A percentile compares a stretch with the other conserved stretches of the same genome.
These are phyloP conservation scores for Lymantria monacha DNA, from an alignment of 2,888 invertebrate genomes.

Conservation along the genomic window DNA sequence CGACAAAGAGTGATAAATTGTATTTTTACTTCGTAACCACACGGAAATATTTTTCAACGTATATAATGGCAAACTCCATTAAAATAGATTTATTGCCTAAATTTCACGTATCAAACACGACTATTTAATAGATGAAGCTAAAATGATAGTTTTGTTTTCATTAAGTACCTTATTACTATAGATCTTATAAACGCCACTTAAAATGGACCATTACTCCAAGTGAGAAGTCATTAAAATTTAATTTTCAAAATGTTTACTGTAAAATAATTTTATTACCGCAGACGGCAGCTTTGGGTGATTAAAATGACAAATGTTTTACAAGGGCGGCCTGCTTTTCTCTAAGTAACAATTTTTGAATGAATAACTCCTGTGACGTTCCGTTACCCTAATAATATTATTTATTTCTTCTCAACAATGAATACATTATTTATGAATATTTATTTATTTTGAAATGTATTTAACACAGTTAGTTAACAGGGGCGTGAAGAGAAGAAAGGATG, in stretches of 20 bases:
- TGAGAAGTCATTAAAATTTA: slow-evolving; percentile 55
- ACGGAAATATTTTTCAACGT: too few species aligned
- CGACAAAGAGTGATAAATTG: too few species aligned
- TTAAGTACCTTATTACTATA: not conserved
- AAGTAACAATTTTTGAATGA: slow-evolving; percentile 40
- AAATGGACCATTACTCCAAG: slow-evolving; percentile 41
- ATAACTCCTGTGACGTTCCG: slow-evolving; percentile 34
- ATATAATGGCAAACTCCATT: too few species aligned
- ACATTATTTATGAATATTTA: not conserved
- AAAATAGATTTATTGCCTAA: too few species aligned
- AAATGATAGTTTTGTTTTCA: not conserved
- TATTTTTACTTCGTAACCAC: too few species aligned
- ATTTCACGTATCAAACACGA: not conserved
- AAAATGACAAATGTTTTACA: slow-evolving; percentile 54
- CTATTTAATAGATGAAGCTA: not conserved
- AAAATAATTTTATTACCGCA: slow-evolving; percentile 63
- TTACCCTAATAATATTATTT: slow-evolving; percentile 29
- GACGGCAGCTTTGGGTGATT: slow-evolving; percentile 53
- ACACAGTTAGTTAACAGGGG: too few species aligned
- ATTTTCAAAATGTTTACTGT: slow-evolving; percentile 63
- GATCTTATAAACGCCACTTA: slow-evolving; percentile 23
- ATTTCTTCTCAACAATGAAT: slow-evolving; percentile 21
- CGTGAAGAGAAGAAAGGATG: too few species aligned
- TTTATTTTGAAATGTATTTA: not conserved
- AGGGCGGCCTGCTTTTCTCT: slow-evolving; percentile 33